Percentiles rank a stretch among this genome's conserved stretches.
Conservation (phyloP, 2,797 vertebrate genomes). For the Mastacembelus armatus region DNA sequence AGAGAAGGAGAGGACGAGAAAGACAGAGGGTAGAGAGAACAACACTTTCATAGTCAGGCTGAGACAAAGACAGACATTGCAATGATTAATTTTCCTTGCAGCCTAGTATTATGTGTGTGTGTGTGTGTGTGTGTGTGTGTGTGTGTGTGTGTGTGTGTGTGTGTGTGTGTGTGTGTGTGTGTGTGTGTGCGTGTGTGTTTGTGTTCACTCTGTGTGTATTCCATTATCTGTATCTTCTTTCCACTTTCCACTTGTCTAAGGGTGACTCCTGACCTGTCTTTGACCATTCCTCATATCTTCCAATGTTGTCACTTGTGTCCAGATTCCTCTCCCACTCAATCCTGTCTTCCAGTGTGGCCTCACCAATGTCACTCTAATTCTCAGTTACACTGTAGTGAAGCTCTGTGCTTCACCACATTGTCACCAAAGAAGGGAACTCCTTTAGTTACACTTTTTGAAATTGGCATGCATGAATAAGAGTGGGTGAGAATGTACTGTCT, state of each 20-base stretch:
- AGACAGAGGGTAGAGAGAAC: slow-evolving; percentile 59
- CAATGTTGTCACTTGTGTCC: slow-evolving; percentile 60
- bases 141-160: background rate
- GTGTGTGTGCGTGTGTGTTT: background rate
- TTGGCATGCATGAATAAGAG: slow-evolving; percentile 46
- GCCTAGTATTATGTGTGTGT: background rate
- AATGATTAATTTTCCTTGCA: slow-evolving; percentile 62
- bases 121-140: background rate
- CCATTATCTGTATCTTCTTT: slow-evolving; percentile 34
- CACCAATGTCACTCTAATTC: slow-evolving; percentile 50
- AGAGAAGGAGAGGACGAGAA: slow-evolving; percentile 39
- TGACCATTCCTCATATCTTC: slow-evolving; percentile 41
- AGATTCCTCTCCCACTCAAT: slow-evolving; percentile 29
- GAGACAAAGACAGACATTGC: slow-evolving; percentile 60
- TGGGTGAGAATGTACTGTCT: slow-evolving; percentile 36
- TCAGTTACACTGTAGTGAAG: slow-evolving; percentile 2
- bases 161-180: background rate
- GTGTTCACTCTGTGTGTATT: background rate
- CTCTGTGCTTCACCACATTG: slow-evolving; percentile 17
- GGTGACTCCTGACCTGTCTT: slow-evolving; percentile 61
- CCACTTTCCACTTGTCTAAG: slow-evolving; percentile 44
- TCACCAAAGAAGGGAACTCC: slow-evolving; percentile 4
- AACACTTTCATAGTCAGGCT: slow-evolving; percentile 50
- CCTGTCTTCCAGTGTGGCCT: slow-evolving; percentile 21
- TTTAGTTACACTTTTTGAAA: slow-evolving; percentile 23